Conservation (phyloP, 2,888 invertebrate species). For the Hetaerina titia region DNA sequence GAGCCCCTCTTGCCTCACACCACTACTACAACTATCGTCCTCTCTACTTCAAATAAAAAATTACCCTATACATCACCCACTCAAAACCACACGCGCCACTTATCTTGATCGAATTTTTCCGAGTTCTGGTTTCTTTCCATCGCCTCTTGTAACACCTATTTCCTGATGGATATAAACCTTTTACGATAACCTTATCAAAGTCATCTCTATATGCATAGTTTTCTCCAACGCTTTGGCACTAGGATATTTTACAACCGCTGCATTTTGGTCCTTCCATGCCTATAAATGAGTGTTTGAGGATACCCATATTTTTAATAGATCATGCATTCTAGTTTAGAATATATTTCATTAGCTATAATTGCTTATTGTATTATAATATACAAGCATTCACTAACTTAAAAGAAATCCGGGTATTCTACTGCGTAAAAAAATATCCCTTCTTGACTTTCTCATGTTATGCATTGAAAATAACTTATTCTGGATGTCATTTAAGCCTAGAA, state of each 20-base stretch:
- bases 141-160: background rate
- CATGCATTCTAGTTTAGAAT: too few relatives aligned
- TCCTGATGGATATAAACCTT: background rate
- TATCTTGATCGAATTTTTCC: background rate
- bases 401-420: too few relatives aligned
- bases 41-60: background rate
- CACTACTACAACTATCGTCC: background rate
- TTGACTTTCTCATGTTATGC: too few relatives aligned
- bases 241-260: background rate
- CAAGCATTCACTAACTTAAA: too few relatives aligned
- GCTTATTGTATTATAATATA: too few relatives aligned
- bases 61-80: background rate
- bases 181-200: background rate
- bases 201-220: background rate
- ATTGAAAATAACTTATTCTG: too few relatives aligned
- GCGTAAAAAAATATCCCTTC: too few relatives aligned
- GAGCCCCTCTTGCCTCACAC: background rate
- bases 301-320: too few relatives aligned
- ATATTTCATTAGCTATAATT: too few relatives aligned
- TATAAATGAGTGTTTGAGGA: too few relatives aligned
- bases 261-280: too few relatives aligned
- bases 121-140: constrained; percentile 8
- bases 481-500: too few relatives aligned
- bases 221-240: background rate
- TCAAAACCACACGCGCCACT: constrained; percentile 20